Conservation (phyloP, 1,140 invertebrate species). For the Druon quercuslanigerum region DNA sequence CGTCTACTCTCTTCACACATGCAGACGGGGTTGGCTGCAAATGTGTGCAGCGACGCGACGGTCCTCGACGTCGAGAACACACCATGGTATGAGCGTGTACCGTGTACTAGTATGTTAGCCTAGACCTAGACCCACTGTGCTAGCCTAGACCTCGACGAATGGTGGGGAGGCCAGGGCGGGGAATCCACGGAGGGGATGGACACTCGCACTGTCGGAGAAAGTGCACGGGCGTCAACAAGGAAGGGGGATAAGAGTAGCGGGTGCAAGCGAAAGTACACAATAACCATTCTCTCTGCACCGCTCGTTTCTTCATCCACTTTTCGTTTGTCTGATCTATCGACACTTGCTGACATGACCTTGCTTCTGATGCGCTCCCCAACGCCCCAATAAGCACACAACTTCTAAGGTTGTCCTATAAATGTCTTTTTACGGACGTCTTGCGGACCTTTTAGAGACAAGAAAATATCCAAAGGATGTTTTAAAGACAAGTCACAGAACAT, state of each 20-base stretch:
- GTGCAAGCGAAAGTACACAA: constrained; percentile 34
- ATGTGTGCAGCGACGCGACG: constrained; percentile 35
- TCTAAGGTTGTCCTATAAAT: no score
- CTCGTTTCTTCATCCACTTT: neutral
- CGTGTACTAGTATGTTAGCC: constrained; percentile 60
- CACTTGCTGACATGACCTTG: constrained; percentile 24
- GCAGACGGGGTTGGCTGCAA: neutral
- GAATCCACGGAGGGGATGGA: constrained; percentile 35
- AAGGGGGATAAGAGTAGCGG: constrained; percentile 34
- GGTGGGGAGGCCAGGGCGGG: constrained; percentile 42
- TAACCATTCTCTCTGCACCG: constrained; percentile 48
- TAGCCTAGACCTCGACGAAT: constrained; percentile 67
- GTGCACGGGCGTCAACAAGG: constrained; percentile 58
- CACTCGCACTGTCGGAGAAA: constrained; percentile 64
- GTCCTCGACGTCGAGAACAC: constrained; percentile 30
- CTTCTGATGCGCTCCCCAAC: neutral
- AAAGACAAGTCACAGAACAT: no score
- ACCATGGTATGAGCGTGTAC: constrained; percentile 16
- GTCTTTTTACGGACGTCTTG: no score
- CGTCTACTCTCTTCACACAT: neutral
- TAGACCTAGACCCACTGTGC: constrained; percentile 74
- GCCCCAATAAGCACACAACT: no score
- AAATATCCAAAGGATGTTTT: no score
- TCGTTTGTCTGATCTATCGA: neutral
- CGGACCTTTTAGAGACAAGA: no score